Evolutionary conservation across 2,797 vertebrate species (phyloP).

Genomic region (Enteromius treurensis): DNA sequence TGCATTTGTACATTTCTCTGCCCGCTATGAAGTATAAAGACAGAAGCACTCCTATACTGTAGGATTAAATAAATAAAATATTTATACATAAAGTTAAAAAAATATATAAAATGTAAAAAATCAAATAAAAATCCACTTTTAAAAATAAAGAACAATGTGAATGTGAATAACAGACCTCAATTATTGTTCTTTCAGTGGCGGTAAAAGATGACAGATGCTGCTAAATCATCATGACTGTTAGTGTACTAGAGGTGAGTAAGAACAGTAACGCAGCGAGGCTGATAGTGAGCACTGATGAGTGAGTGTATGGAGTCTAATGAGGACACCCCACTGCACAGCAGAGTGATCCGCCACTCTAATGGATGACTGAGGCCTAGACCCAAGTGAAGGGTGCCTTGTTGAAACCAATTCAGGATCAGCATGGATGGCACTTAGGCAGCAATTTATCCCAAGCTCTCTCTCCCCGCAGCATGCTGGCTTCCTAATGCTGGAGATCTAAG

Average conservation of each 20-base stretch:
- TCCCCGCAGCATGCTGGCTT: conserved; percentile 28
- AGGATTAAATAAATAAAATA: no score
- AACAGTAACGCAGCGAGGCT: conserved; percentile 30
- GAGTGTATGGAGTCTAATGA: conserved; percentile 50
- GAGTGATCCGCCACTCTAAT: conserved; percentile 54
- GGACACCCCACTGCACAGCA: conserved; percentile 34
- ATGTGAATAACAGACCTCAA: not conserved
- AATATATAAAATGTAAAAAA: no score
- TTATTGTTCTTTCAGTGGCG: not conserved
- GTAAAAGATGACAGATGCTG: conserved; percentile 36
- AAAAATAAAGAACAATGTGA: not conserved
- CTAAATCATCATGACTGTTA: conserved; percentile 30
- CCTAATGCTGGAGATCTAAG: conserved; percentile 41
- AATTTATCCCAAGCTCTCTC: conserved; percentile 45
- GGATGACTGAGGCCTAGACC: conserved; percentile 56
- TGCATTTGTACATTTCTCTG: not conserved
- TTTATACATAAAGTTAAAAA: no score
- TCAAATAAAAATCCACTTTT: not conserved
- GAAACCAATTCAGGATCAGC: conserved; percentile 60
- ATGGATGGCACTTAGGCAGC: conserved; percentile 52
- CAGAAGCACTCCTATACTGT: not conserved
- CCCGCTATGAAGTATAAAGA: conserved; percentile 1
- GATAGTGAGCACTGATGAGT: conserved; percentile 26
- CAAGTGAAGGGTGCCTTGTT: conserved; percentile 58
- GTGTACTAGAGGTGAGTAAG: conserved; percentile 33